Base-by-base conservation (phyloP, 2,113 vertebrate genomes). In the Cyprinodon variegatus region DNA sequence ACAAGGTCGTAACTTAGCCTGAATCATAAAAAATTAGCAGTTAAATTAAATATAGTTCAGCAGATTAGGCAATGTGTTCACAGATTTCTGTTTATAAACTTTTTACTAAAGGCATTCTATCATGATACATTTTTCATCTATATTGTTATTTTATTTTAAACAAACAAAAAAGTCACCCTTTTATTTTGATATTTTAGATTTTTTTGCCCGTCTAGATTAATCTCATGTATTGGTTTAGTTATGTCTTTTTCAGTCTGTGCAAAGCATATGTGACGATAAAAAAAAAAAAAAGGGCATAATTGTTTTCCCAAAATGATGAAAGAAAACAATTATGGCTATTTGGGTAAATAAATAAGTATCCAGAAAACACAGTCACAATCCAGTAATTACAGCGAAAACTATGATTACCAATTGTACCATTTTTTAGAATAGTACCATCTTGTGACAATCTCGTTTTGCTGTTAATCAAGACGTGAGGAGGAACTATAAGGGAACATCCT, bases 271-370 rank as follows among this genome's bases (percentile, higher is more conserved):
- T 59, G 39, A 81, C 60, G 37, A 67, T 76, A 38, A 0, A 1
- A 61, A 10, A 61, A 61, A 20, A 37, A 37, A 61, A 61, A 53
- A 17, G 14, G 41, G 5, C 41, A 41, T 41, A 6, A 41, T 6
- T 41, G 41, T 41, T 41, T 41, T 41, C 20, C 15, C 8, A 17
- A 3, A 15, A 38, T 62, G 15, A 62, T 62, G 7, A 10, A n/a
- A 62, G 65, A 45, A 60, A 73, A 64, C 46, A 61, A 77, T 83
- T 69, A 64, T 29, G n/a, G 65, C 48, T 46, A 76, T 79, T 78
- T 83, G 43, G 50, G 10, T 12, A 69, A 75, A 40, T 61, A 53
- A 38, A 20, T 22, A 65, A 48, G 66, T 11, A 63, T 60, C 40
- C 60, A 61, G 68, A 64, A 38, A 77, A 72, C 22, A 77, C 4